Evolutionary conservation across 2,888 invertebrate genomes (phyloP).

Genomic region (Scaptomyza caliginosa): DNA sequence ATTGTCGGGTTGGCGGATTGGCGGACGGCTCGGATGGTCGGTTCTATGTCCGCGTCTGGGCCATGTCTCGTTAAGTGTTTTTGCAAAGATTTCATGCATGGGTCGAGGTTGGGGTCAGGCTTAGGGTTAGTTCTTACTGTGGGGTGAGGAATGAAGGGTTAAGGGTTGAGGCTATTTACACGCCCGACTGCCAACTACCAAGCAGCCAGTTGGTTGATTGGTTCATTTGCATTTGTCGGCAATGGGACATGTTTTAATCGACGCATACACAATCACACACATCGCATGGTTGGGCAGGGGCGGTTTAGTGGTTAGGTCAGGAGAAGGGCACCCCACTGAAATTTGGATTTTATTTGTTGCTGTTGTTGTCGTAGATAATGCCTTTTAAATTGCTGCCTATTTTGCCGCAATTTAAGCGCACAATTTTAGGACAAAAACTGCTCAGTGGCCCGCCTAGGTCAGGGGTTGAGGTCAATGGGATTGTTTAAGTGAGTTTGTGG

Average conservation of each 20-base stretch:
- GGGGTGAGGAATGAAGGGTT: slow-evolving; percentile 14
- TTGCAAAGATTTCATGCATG: slow-evolving; percentile 67
- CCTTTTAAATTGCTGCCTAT: slow-evolving; percentile 66
- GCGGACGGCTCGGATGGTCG: slow-evolving; percentile 2
- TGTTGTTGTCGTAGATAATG: slow-evolving; percentile 54
- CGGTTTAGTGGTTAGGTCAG: slow-evolving; percentile 22
- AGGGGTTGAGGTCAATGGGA: slow-evolving; percentile 44
- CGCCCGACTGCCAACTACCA: slow-evolving; percentile 32
- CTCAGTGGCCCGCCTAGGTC: slow-evolving; percentile 4
- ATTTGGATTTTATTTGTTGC: slow-evolving; percentile 14
- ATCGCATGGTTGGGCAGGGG: background rate
- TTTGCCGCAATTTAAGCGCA: slow-evolving; percentile 67
- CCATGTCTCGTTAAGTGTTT: slow-evolving; percentile 75
- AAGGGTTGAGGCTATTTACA: slow-evolving; percentile 51
- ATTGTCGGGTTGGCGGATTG: slow-evolving; percentile 31
- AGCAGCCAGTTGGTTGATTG: slow-evolving; percentile 50
- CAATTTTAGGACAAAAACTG: slow-evolving; percentile 68
- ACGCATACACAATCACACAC: slow-evolving; percentile 17
- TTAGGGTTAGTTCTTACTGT: slow-evolving; percentile 9
- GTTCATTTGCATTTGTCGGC: slow-evolving; percentile 62
- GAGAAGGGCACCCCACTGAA: slow-evolving; percentile 26
- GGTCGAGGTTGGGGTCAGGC: slow-evolving; percentile 10
- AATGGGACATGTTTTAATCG: slow-evolving; percentile 63
- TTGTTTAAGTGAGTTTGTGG: slow-evolving; percentile 4
- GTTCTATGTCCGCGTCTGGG: slow-evolving; percentile 52